Evolutionary conservation across 2,113 vertebrate species (phyloP), one percentile per base, ranked within the genome.

Genomic region (Chelonoidis abingdonii): DNA sequence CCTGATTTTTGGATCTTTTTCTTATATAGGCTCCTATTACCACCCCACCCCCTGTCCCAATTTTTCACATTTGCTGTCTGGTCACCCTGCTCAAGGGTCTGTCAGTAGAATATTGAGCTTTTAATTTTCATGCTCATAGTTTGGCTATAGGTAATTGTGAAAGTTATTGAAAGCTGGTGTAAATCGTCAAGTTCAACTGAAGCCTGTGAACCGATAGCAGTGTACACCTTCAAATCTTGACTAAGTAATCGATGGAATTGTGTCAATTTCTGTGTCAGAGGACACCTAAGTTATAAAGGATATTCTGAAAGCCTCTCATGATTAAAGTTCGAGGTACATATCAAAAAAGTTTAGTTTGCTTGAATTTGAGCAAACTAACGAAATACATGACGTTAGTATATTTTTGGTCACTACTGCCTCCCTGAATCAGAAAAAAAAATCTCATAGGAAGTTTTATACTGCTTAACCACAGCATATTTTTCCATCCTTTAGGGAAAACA

Each of bases 401-500:
- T 69, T 90, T 89, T 93, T 72, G 75, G 79, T 88, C 96, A 91
- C 94, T 97, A 96, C 95, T 93, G n/a, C 80, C 72, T 96, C 89
- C 54, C 14, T 89, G 86, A 92, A 92, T 94, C 91, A 92, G 86
- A 95, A 95, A 94, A 54, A 84, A 93, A 93, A 89, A 56, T 86
- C 89, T 95, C 1, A 84, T 86, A 93, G 84, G 56, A 97, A 97
- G 92, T 89, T 97, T 97, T 93, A 90, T 97, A 78, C 92, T 95
- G 17, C 89, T 97, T 96, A 97, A 96, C 92, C 93, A 88, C 92
- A 93, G 69, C 52, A 76, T 97, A 95, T 94, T 95, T 97, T 97
- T 94, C 94, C n/a, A 91, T 95, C 93, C 94, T 95, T 27, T 44
- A 89, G 93, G 92, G 88, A 81, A 84, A 94, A 86, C 92, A 81